These are phyloP conservation scores for Altica lythri DNA, from an alignment of 2,888 invertebrate species.

Conservation along the genomic window DNA sequence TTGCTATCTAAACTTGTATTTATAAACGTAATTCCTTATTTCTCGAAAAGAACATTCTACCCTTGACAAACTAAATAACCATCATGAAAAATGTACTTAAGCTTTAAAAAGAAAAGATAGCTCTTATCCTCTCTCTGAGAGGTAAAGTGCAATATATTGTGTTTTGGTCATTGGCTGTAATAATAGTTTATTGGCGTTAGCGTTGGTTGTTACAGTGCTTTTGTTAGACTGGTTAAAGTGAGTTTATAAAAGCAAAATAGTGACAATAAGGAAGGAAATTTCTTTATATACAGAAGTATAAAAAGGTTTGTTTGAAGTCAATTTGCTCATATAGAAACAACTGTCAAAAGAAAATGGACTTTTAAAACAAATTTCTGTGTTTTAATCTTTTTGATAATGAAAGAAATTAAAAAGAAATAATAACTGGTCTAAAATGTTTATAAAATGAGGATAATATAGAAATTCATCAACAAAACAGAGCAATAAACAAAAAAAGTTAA, in stretches of 20 bases:
- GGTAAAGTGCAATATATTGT: slow-evolving; percentile 16
- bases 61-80: slow-evolving; percentile 9
- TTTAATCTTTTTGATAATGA: too few species aligned
- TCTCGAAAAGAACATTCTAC: slow-evolving; percentile 2
- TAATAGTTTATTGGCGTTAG: slow-evolving; percentile 11
- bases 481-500: too few species aligned
- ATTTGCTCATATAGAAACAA: too few species aligned
- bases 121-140: slow-evolving; percentile 7
- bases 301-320: not conserved
- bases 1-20: too few species aligned
- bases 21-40: too few species aligned
- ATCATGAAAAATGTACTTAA: slow-evolving; percentile 12
- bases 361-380: too few species aligned
- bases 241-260: not conserved
- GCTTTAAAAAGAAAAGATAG: slow-evolving; percentile 8
- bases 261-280: not conserved
- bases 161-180: slow-evolving; percentile 14
- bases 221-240: slow-evolving; percentile 2
- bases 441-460: too few species aligned
- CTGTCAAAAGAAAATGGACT: too few species aligned
- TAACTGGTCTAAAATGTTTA: too few species aligned
- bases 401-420: too few species aligned
- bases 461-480: too few species aligned
- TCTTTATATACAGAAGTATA: not conserved
- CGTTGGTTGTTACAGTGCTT: slow-evolving; percentile 6